Base-by-base conservation (phyloP, 2,888 invertebrate genomes). In the Bombyx huttoni region DNA sequence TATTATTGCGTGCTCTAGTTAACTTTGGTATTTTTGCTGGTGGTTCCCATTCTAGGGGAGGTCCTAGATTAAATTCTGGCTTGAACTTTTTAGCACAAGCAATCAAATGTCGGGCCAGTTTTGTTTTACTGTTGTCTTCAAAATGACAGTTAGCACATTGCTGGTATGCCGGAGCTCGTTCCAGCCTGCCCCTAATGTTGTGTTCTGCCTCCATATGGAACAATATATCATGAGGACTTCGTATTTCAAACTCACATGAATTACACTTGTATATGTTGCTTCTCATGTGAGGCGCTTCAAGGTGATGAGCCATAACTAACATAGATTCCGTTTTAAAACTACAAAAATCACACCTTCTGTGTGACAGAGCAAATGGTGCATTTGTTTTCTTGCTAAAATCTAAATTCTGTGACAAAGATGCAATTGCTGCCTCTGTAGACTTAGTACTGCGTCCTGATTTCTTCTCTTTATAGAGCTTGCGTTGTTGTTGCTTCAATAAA, bases 141-240 rank as follows among this genome's bases (percentile, higher is more conserved):
- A 97, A 98, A 24, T 96, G 96, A 86, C 98, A 98, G 74, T 96
- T 95, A 12, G 96, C 95, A 78, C 98, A 98, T 75, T 97, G 96
- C 81, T 97, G 97, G 80, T 96, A 96, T 10, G 96, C 94, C 51
- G 95, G 94, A 8, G 96, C 96, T 62, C 96, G 91, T 68, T 97
- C 96, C 57, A 98, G 83, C 56, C 96, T 91, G n/a, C 96, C 97
- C 64, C 95, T 91, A 35, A 94, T 93, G 62, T 94, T 94, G 77
- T 98, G 98, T 71, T 96, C 94, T 0, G 95, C 94, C 77, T 97
- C 96, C 96, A 97, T 97, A 75, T 98, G 98, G 75, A 94, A 96
- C 40, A 96, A 87, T 62, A 98, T 97, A 73, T 96, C 96, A 75
- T 96, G 95, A 13, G 97, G 96, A 70, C 94, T 95, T 54, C 96